Evolutionary conservation across 2,113 vertebrate species (phyloP), one percentile per base, ranked within the genome.

Genomic region (Plecturocebus donacophilus): DNA sequence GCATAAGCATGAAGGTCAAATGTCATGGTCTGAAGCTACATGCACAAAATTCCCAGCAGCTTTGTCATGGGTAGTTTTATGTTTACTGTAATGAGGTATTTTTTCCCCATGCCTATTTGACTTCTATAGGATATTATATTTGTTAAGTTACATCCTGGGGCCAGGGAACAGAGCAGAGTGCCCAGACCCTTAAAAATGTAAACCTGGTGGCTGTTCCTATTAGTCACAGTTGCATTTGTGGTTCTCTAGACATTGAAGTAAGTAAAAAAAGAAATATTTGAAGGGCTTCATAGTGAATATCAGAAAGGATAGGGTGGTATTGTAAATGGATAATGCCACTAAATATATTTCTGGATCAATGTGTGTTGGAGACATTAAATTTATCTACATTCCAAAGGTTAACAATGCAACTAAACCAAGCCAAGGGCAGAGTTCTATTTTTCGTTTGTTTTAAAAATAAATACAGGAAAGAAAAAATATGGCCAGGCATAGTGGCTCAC

Each of bases 231-330:
- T 99, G 99, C 79, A 98, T 99, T 94, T 99, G 99, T 98, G 99
- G 99, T 98, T 99, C 99, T 98, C 98, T 99, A 98, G 99, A 99
- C 96, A 99, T 99, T 94, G 99, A 99, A 98, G 99, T 99, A 98
- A 99, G 98, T 96, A 99, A 99, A 98, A 99, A 98, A 99, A 99
- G 99, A 68, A 99, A 99, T 97, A 98, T 99, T 96, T 98, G 99
- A 21, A 98, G 99, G 40, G 99, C 98, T 99, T 99, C 96, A 99
- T 99, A 96, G 98, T 99, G 98, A 99, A 99, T 98, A 99, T 98
- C 0, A 97, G 98, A 97, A 99, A 99, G 96, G 99, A 99, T 66
- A 99, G 97, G 87, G 98, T 99, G 98, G 98, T 99, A 91, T 99
- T 99, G 98, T 99, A 99, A 98, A 99, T 99, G 99, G 99, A 99